These are phyloP conservation scores for Andrena bucephala DNA, from an alignment of 2,888 invertebrate genomes.

Conservation along the genomic window DNA sequence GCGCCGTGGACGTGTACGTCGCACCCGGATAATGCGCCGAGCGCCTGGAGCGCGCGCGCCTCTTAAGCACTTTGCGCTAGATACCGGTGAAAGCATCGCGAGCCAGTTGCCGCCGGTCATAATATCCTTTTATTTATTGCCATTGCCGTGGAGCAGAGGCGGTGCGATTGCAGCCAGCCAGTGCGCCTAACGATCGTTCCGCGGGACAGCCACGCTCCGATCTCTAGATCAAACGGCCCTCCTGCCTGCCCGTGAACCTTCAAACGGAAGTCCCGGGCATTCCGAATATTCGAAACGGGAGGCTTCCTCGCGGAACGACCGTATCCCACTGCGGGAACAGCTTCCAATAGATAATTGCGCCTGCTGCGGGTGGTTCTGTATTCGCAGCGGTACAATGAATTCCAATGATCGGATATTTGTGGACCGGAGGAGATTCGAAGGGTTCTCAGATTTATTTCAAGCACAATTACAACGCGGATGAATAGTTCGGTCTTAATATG, in stretches of 20 bases:
- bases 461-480: no score
- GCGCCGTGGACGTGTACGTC: slow-evolving; percentile 22
- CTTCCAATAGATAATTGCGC: no score
- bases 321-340: no score
- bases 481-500: no score
- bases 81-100: slow-evolving; percentile 59
- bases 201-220: slow-evolving; percentile 22
- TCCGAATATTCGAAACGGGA: slow-evolving; percentile 8
- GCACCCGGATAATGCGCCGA: slow-evolving; percentile 47
- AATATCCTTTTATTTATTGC: slow-evolving; percentile 56
- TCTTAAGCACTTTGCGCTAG: slow-evolving; percentile 43
- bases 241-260: slow-evolving; percentile 11
- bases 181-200: slow-evolving; percentile 31
- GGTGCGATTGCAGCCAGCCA: slow-evolving; percentile 15
- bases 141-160: slow-evolving; percentile 18
- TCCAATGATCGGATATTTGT: no score
- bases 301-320: not conserved
- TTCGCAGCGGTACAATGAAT: no score
- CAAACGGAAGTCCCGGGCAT: slow-evolving; percentile 12
- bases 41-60: slow-evolving; percentile 30
- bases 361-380: no score
- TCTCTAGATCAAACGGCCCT: not conserved
- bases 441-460: no score
- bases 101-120: slow-evolving; percentile 42
- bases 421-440: no score